These are phyloP conservation scores for Eutolmus rufibarbis DNA, from an alignment of 2,888 invertebrate genomes.

Conservation along the genomic window DNA sequence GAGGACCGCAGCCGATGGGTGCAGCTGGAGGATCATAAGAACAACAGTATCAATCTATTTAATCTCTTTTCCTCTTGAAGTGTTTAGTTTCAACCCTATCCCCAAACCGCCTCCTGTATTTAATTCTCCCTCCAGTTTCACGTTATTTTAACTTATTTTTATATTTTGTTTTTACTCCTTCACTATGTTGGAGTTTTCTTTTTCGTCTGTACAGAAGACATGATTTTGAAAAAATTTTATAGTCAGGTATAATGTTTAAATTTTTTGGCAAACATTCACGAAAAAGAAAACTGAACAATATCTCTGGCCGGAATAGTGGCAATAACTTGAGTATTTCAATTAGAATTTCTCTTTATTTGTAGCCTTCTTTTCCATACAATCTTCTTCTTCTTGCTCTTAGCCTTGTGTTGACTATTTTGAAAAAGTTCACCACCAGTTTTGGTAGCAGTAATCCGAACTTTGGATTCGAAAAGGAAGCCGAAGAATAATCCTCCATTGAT, in stretches of 20 bases:
- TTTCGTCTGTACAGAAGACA: background rate
- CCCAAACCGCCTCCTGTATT: background rate
- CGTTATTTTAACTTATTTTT: conserved; percentile 8
- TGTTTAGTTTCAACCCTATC: background rate
- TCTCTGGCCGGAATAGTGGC: conserved; percentile 45
- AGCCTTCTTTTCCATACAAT: background rate
- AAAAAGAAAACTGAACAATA: conserved; percentile 16
- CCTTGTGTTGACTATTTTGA: background rate
- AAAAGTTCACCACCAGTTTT: background rate
- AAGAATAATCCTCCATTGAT: background rate
- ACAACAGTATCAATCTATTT: background rate
- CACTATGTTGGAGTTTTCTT: background rate
- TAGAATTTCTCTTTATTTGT: background rate
- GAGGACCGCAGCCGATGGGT: conserved; percentile 55
- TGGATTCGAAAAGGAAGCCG: background rate
- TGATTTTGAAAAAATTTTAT: background rate
- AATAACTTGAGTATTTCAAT: conserved; percentile 39
- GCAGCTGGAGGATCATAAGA: conserved; percentile 26
- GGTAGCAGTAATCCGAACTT: background rate
- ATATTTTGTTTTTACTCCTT: background rate
- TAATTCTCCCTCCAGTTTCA: background rate
- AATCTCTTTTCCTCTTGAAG: conserved; percentile 8
- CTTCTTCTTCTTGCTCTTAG: background rate
- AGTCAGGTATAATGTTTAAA: background rate
- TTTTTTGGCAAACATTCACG: background rate